Evolutionary conservation across 2,113 vertebrate genomes (phyloP).

Genomic region (Baryphthengus martii): DNA sequence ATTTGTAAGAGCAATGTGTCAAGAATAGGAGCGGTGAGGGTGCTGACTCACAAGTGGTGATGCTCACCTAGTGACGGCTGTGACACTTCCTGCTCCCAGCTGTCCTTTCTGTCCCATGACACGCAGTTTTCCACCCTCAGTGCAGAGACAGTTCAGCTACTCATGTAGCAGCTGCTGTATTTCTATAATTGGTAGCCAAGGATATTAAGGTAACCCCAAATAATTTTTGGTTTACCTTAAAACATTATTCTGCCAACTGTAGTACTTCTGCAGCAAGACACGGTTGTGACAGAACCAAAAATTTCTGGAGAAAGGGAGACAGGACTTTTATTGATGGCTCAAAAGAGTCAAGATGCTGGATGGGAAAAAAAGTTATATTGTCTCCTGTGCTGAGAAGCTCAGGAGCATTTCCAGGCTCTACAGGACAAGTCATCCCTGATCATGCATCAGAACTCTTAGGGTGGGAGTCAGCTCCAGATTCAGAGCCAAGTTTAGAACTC

Average conservation of each 20-base stretch:
- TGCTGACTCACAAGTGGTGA: background rate
- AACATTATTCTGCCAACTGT: background rate
- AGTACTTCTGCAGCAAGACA: background rate
- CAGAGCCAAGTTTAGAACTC: background rate
- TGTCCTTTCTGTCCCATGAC: constrained; percentile 1
- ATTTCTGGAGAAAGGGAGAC: background rate
- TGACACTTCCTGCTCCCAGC: background rate
- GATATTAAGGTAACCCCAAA: background rate
- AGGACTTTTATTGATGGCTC: background rate
- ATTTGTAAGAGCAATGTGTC: background rate
- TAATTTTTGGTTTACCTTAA: background rate
- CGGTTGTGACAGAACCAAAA: background rate
- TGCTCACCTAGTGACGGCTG: background rate
- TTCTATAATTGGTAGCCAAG: background rate
- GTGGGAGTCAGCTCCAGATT: background rate
- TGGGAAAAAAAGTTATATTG: background rate
- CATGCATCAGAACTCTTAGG: background rate
- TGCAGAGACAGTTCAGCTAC: background rate
- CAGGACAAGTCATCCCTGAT: background rate
- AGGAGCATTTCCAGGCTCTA: background rate
- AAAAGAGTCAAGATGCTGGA: background rate
- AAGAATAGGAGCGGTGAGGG: background rate
- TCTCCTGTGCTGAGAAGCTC: background rate
- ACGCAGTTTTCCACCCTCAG: background rate
- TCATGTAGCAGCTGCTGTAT: background rate